phyloP scores from a whole-genome alignment of 2,113 vertebrate genomes.

The Callipepla squamata region DNA sequence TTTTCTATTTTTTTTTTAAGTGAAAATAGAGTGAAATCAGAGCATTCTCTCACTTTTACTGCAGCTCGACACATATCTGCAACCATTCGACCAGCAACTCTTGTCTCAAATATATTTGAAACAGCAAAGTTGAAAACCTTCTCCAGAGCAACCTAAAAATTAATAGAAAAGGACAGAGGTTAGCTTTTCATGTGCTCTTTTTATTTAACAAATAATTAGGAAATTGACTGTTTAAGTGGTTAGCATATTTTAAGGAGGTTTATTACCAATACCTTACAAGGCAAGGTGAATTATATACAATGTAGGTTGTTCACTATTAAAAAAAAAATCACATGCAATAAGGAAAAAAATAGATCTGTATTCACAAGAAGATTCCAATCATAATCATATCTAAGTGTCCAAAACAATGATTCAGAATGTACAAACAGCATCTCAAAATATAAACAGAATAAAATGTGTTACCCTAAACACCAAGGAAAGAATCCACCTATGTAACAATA shows the following conservation, averaged over 20 bases:
- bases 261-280: neutral
- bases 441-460: neutral
- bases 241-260: neutral
- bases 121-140: conserved; percentile 97
- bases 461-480: neutral
- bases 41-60: conserved; percentile 84
- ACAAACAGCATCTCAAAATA: neutral
- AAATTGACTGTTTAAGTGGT: neutral
- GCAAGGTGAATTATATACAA: neutral
- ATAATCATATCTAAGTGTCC: neutral
- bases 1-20: neutral
- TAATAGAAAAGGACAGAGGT: neutral
- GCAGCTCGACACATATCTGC: conserved; percentile 98
- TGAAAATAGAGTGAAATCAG: neutral
- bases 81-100: conserved; percentile 96
- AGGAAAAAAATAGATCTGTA: neutral
- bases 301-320: fast-evolving
- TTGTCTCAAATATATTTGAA: conserved; percentile 98
- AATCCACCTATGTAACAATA: neutral
- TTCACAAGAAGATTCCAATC: neutral
- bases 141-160: conserved; percentile 90
- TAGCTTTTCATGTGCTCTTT: neutral
- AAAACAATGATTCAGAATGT: neutral
- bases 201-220: neutral
- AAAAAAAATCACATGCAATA: neutral